phyloP scores from a whole-genome alignment of 2,888 invertebrate species.

The Trichopria drosophilae region DNA sequence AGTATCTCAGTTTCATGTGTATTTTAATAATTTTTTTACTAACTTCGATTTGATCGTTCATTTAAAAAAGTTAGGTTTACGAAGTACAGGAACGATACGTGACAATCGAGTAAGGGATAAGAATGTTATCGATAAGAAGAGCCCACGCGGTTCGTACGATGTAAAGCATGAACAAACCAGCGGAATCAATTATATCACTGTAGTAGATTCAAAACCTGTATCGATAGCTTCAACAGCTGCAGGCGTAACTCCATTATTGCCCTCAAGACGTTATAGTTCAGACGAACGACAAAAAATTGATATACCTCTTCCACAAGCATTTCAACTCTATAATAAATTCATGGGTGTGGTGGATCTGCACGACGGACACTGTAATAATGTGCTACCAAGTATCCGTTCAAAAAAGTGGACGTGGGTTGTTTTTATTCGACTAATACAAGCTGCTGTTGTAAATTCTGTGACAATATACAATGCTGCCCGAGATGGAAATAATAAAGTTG shows the following conservation, averaged over 20 bases:
- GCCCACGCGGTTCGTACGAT: too few species aligned
- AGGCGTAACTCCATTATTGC: constrained; percentile 1
- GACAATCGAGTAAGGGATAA: too few species aligned
- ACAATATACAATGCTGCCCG: constrained; percentile 9
- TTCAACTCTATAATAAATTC: constrained; percentile 1
- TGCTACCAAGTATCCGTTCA: constrained; percentile 30
- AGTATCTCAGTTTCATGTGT: too few species aligned
- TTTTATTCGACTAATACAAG: constrained; percentile 4
- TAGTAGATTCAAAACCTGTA: constrained; percentile 8
- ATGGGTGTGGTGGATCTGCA: constrained; percentile 21
- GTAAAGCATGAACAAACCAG: constrained; percentile 8
- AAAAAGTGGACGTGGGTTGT: constrained; percentile 35
- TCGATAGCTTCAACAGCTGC: constrained; percentile 9
- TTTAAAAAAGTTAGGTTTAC: too few species aligned
- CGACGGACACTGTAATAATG: constrained; percentile 32
- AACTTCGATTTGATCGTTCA: too few species aligned
- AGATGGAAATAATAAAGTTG: too few species aligned
- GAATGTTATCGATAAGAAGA: too few species aligned
- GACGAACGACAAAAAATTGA: too few species aligned
- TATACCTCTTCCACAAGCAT: constrained; percentile 5
- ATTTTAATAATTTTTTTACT: too few species aligned
- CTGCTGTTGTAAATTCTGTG: constrained; percentile 7
- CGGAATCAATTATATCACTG: constrained; percentile 11
- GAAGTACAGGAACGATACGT: too few species aligned
- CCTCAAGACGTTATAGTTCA: constrained; percentile 2